Base-by-base conservation (phyloP, 2,888 invertebrate species). In the Euproctis similis region DNA sequence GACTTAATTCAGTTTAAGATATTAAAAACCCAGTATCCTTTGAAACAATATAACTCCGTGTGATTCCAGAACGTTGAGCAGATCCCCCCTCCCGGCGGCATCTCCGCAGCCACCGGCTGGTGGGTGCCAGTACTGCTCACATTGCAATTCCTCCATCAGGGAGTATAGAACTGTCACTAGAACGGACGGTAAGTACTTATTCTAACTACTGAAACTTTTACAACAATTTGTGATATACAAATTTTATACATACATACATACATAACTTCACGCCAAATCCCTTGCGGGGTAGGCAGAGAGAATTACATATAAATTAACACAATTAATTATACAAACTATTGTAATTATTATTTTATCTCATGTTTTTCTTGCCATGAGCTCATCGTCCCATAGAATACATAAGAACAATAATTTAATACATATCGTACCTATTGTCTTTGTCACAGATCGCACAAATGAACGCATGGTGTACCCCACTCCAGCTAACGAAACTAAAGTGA, bases 81-180 rank as follows among this genome's bases (percentile, higher is more conserved):
- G 34, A 12, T 34, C 34, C 1, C 17, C 29, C 1, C 8, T 20
- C 6, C 30, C 27, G 0, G 10, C 23, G 7, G 3, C 12, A 2
- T 2, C 26, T 0, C 30, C 29, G 0, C 30, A 52, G 5, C 26
- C 44, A 2, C 31, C 49, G 3, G 27, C 46, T 2, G 35, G 53
- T 9, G 73, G 74, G 34, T 85, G 85, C 56, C 78, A 76, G 65
- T 57, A 72, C 65, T 85, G 85, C 67, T 53, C 70, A 12, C 85
- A 84, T 60, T 85, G 82, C 72, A 76, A 69, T 66, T 52, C 71
- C 12, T 59, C 58, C 28, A 53, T 63, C 31, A 53, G 65, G 43
- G 69, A 75, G 45, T 67, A 67, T 57, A 37, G 45, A 38, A 57
- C 63, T 0, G 34, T 67, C 38, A 59, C 63, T 32, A 53, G 65